Evolutionary conservation across 2,797 vertebrate species (phyloP).

Genomic region (Sebastes baramenuke): DNA sequence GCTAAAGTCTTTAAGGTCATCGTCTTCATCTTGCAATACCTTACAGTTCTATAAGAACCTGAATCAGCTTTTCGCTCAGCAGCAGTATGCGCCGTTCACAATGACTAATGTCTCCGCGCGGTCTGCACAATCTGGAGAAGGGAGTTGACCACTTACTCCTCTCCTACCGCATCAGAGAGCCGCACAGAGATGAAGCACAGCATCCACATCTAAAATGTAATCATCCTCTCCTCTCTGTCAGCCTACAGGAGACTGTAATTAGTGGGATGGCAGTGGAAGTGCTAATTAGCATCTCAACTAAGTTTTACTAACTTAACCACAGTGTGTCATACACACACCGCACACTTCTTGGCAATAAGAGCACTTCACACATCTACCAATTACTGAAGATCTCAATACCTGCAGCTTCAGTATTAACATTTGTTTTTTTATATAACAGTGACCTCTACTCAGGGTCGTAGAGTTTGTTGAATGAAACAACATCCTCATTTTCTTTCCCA

Average conservation of each 20-base stretch:
- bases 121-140: slow-evolving; percentile 4
- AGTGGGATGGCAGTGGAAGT: slow-evolving; percentile 44
- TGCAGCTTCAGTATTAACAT: slow-evolving; percentile 20
- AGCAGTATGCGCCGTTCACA: slow-evolving; percentile 29
- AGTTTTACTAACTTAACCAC: slow-evolving; percentile 43
- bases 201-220: slow-evolving; percentile 20
- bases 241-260: slow-evolving; percentile 55
- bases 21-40: slow-evolving; percentile 28
- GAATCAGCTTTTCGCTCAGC: slow-evolving; percentile 66
- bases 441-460: neutral
- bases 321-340: slow-evolving; percentile 21
- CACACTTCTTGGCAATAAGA: neutral
- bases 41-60: slow-evolving; percentile 59
- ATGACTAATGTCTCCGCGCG: slow-evolving; percentile 57
- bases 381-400: slow-evolving; percentile 31
- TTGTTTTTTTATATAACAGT: slow-evolving; percentile 10
- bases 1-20: slow-evolving; percentile 63
- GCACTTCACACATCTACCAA: slow-evolving; percentile 19
- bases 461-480: neutral
- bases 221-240: slow-evolving; percentile 11
- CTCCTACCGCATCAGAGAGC: slow-evolving; percentile 10
- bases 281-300: slow-evolving; percentile 68
- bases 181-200: slow-evolving; percentile 12
- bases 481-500: neutral
- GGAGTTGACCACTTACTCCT: slow-evolving; percentile 47